phyloP scores from a whole-genome alignment of 2,797 vertebrate species.

The Spea hammondii region DNA sequence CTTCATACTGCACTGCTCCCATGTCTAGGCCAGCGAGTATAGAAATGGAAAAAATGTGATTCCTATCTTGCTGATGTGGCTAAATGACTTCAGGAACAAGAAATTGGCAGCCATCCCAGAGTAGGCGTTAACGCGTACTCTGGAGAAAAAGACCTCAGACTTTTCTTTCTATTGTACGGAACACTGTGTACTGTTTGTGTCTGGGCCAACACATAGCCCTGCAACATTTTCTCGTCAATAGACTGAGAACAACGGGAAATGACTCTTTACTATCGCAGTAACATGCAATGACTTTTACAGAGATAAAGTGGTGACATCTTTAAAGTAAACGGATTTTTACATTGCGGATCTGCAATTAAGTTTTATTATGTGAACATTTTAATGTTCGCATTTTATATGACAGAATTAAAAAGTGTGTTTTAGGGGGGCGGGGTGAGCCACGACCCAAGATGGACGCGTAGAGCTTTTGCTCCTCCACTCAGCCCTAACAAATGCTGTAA shows the following conservation, averaged over 20 bases:
- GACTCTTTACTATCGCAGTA: not conserved
- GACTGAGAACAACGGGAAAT: constrained; percentile 2
- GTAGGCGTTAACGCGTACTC: constrained; percentile 31
- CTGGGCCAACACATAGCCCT: constrained; percentile 2
- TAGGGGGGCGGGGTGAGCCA: too few species aligned
- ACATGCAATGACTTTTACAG: not conserved
- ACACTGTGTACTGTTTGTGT: constrained; percentile 46
- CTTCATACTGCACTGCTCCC: constrained; percentile 56
- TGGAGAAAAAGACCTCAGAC: constrained; percentile 22
- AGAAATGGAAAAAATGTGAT: constrained; percentile 67
- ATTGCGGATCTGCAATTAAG: too few species aligned
- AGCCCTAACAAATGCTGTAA: too few species aligned
- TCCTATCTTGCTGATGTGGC: constrained; percentile 65
- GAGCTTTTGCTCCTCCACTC: too few species aligned
- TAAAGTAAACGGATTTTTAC: too few species aligned
- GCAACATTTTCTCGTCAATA: constrained; percentile 6
- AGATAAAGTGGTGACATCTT: too few species aligned
- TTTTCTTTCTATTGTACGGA: constrained; percentile 40
- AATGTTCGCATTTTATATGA: too few species aligned
- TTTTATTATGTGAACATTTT: too few species aligned
- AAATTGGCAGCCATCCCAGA: constrained; percentile 37
- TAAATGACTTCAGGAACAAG: constrained; percentile 48
- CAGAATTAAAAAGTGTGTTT: too few species aligned
- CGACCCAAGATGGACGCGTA: too few species aligned
- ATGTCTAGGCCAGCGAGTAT: constrained; percentile 52